Evolutionary conservation across 2,888 invertebrate genomes (phyloP).

Genomic region (Sarcophaga caerulescens): DNA sequence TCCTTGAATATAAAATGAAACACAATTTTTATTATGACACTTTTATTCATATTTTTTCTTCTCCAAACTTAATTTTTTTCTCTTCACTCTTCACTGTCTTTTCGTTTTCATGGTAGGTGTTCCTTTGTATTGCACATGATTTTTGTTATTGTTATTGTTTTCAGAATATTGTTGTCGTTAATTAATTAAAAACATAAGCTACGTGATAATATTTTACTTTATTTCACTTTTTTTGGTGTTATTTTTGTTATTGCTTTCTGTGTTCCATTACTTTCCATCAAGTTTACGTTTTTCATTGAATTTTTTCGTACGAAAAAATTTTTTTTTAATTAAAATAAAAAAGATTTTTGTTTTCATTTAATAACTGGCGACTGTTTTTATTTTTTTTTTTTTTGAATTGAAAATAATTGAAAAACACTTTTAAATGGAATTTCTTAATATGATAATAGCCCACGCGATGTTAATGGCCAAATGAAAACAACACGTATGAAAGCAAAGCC

Average conservation of each 20-base stretch:
- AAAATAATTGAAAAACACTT: conserved; percentile 27
- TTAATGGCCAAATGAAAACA: conserved; percentile 1
- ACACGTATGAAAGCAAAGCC: background rate
- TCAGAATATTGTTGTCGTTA: conserved; percentile 53
- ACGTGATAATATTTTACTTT: conserved; percentile 61
- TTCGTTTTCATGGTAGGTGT: background rate
- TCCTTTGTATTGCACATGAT: background rate
- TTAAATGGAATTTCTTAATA: background rate
- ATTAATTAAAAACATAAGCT: conserved; percentile 65
- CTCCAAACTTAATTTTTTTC: conserved; percentile 1
- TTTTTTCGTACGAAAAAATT: background rate
- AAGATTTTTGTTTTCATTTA: conserved; percentile 59
- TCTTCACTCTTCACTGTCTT: background rate
- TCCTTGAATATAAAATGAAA: conserved; percentile 58
- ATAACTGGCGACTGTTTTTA: conserved; percentile 7
- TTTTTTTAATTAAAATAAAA: conserved; percentile 22
- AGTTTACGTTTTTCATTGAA: background rate
- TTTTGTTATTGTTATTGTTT: conserved; percentile 48
- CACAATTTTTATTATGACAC: conserved; percentile 17
- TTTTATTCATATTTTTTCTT: too few species aligned
- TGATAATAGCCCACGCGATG: background rate
- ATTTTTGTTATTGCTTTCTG: background rate
- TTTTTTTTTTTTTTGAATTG: background rate
- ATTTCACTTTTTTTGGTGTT: conserved; percentile 3
- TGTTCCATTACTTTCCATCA: background rate